Base-by-base conservation (phyloP, 2,113 vertebrate species). In the Piaya cayana region DNA sequence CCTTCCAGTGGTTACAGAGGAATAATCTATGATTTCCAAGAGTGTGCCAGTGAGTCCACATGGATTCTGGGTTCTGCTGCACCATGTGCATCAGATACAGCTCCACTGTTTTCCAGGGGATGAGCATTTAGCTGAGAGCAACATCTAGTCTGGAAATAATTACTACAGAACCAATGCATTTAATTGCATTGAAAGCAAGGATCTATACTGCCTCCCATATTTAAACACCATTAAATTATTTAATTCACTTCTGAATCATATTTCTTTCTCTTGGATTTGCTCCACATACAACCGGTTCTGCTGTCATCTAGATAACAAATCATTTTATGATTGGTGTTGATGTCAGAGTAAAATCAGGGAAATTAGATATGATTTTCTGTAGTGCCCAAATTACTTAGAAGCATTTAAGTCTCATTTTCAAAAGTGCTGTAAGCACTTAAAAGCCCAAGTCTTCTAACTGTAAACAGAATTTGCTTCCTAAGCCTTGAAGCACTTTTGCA, bases 361-460 rank as follows among this genome's bases (percentile, higher is more conserved):
- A 71, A 94, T 79, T 56, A 93, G 62, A 89, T 64, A 79, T 7
- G 60, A 74, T 84, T 95, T 95, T 82, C 70, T 79, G 62, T 82
- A 93, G 83, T 60, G 49, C 23, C 56, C 83, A 78, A 92, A 89
- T 86, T 84, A 92, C 80, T 78, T 52, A 29, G 53, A 91, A 78
- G 56, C n/a, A 81, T 93, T 93, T 91, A 91, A 87, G 45, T 78
- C 43, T 93, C 65, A 82, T 92, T 94, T 95, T 86, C 77, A 76
- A 64, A 95, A 93, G 77, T 78, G 72, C 43, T 84, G 30, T 53
- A 72, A 67, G 72, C 64, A 50, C 52, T 70, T 83, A 71, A 67
- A 52, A 88, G 86, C 36, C 26, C 15, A 74, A 74, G 59, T 67
- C 50, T 93, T 93, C 79, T 69, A 77, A 47, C 50, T 91, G 76